Evolutionary conservation across 2,113 vertebrate genomes (phyloP).

Genomic region (Neoarius graeffei): DNA sequence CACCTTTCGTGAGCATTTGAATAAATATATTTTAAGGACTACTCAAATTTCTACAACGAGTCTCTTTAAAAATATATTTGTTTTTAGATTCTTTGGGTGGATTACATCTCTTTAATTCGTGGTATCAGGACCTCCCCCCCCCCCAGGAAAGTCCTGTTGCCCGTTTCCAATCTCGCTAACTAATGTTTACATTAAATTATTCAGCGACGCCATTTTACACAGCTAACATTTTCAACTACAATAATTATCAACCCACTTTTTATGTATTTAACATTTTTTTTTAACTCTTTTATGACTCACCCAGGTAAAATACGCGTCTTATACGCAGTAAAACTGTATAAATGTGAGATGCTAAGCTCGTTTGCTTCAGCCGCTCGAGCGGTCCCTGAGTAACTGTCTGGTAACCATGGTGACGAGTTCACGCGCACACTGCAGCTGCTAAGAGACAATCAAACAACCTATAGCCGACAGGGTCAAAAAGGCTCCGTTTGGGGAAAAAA

Average conservation of each 20-base stretch:
- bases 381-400: not conserved
- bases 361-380: not conserved
- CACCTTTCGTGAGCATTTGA: not conserved
- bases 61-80: not conserved
- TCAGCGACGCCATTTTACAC: not conserved
- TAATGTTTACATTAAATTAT: no score
- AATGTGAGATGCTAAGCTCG: not conserved
- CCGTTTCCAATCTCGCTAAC: no score
- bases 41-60: not conserved
- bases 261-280: not conserved
- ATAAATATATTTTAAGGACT: not conserved
- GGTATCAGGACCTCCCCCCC: not conserved
- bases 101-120: not conserved
- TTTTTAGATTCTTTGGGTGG: not conserved
- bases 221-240: not conserved
- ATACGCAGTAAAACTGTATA: not conserved
- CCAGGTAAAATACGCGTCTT: not conserved
- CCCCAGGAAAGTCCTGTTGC: no score
- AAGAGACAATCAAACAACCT: constrained; percentile 51
- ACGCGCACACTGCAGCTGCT: constrained; percentile 39
- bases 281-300: not conserved
- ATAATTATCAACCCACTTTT: not conserved
- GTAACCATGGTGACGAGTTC: constrained; percentile 55
- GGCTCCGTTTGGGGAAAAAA: not conserved
- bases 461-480: constrained; percentile 44